Conservation (phyloP, 2,113 vertebrate species). For the Pelvicachromis taeniatus region DNA sequence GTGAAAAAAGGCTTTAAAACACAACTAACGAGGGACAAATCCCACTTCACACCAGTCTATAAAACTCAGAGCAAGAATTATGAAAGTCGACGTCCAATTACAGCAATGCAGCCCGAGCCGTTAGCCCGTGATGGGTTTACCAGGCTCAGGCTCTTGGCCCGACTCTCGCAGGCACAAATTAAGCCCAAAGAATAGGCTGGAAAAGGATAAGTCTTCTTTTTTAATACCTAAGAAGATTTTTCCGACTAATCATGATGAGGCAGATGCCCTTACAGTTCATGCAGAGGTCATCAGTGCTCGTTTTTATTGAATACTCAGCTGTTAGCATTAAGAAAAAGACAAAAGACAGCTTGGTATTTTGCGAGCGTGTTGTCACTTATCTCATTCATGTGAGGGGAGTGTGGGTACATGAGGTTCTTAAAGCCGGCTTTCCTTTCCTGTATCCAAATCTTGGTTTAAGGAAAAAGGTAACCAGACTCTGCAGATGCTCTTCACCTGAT, state of each 20-base stretch:
- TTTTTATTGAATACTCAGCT: neutral
- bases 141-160: neutral
- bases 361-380: neutral
- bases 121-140: constrained; percentile 14
- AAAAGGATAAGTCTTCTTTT: neutral
- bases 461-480: neutral
- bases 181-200: neutral
- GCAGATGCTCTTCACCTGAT: neutral
- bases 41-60: constrained; percentile 2
- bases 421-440: neutral
- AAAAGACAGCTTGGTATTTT: neutral
- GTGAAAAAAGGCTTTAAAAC: neutral
- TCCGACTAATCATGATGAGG: neutral
- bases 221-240: constrained; percentile 6
- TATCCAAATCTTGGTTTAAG: neutral
- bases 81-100: constrained; percentile 21
- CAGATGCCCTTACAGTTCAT: neutral
- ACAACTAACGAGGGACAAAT: neutral
- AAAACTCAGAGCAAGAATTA: neutral
- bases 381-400: neutral
- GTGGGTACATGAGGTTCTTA: too few species aligned
- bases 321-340: neutral
- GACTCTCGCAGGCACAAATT: neutral
- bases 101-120: neutral
- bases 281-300: neutral